A percentile compares a stretch with the other conserved stretches of the same genome.
Evolutionary conservation across 2,888 invertebrate species (phyloP).

Genomic region (Athalia rosae): DNA sequence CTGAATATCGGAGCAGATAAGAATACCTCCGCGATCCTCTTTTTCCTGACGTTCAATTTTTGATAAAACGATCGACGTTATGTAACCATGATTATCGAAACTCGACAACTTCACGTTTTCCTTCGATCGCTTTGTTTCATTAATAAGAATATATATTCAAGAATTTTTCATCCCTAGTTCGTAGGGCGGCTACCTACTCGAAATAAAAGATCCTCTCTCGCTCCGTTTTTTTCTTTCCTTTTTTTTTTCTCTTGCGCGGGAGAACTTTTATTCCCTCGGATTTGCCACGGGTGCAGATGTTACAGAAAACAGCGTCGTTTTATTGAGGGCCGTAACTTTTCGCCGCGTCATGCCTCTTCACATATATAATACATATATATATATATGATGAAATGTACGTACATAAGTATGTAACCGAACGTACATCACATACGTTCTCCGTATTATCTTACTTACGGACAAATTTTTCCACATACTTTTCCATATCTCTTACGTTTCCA

Average conservation of each 20-base stretch:
- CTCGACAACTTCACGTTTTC: too few relatives aligned
- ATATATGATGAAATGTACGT: not conserved
- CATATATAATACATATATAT: not conserved
- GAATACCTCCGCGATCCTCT: too few relatives aligned
- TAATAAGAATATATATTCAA: too few relatives aligned
- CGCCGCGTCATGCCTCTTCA: constrained; percentile 11
- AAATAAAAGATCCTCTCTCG: too few relatives aligned
- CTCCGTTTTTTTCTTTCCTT: not conserved
- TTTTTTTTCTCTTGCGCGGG: not conserved
- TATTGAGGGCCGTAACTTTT: constrained; percentile 37
- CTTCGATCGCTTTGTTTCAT: too few relatives aligned
- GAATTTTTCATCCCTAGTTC: too few relatives aligned
- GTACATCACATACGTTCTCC: not conserved
- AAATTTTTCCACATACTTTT: not conserved
- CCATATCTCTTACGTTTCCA: constrained; percentile 15
- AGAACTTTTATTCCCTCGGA: not conserved
- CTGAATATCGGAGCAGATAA: too few relatives aligned
- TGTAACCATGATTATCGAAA: too few relatives aligned
- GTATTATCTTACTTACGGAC: not conserved
- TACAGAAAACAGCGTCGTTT: constrained; percentile 17
- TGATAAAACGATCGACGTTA: too few relatives aligned
- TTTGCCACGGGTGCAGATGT: constrained; percentile 10
- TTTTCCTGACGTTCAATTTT: too few relatives aligned
- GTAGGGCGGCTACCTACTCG: too few relatives aligned
- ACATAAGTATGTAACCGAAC: not conserved